Percentiles rank a stretch among this genome's conserved stretches.
phyloP scores from a whole-genome alignment of 2,797 vertebrate genomes.

The Capromys pilorides region DNA sequence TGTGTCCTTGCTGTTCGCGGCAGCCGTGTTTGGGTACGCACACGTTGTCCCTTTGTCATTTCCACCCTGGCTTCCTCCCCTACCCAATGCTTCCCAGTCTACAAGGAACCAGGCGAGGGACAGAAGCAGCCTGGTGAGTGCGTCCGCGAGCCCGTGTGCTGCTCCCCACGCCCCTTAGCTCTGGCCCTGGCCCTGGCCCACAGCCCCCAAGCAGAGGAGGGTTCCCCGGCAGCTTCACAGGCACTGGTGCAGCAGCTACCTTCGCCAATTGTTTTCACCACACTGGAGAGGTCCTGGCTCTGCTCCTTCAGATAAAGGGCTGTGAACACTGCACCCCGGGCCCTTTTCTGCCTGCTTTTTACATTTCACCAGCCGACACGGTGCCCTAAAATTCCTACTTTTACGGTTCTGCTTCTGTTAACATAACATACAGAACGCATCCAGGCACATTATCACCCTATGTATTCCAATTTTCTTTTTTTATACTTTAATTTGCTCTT shows the following conservation, averaged over 20 bases:
- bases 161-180: no score
- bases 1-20: no score
- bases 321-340: not conserved
- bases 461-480: not conserved
- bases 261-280: not conserved
- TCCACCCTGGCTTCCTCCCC: no score
- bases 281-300: not conserved
- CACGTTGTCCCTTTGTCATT: no score
- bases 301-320: not conserved
- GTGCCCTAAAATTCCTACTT: not conserved
- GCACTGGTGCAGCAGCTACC: not conserved
- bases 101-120: no score
- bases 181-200: no score
- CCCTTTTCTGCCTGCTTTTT: not conserved
- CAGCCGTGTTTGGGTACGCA: no score
- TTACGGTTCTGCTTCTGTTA: not conserved
- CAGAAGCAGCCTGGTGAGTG: no score
- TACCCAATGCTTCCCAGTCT: no score
- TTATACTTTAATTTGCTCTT: conserved; percentile 20
- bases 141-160: no score
- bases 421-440: not conserved
- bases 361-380: not conserved
- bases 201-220: no score
- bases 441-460: not conserved
- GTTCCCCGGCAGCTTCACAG: not conserved